phyloP scores from a whole-genome alignment of 2,113 vertebrate species.

The Neoarius graeffei region DNA sequence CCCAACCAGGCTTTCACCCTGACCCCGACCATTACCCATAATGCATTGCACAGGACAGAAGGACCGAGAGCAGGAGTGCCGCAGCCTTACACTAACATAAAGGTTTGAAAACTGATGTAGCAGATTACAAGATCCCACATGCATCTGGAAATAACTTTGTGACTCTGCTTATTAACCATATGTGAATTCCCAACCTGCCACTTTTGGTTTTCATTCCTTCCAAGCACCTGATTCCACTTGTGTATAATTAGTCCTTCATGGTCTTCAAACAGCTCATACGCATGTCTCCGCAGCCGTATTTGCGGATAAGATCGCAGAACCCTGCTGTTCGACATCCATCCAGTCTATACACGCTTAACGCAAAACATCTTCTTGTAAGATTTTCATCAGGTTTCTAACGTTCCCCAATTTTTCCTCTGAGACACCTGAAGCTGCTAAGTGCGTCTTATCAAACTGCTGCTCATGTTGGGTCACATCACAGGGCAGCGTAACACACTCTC shows the following conservation, averaged over 20 bases:
- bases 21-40: neutral
- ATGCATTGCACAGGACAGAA: neutral
- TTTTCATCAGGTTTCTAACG: too few relatives aligned
- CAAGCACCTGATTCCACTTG: neutral
- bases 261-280: neutral
- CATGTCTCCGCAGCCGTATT: neutral
- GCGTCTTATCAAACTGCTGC: neutral
- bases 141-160: conserved; percentile 2
- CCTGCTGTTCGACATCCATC: neutral
- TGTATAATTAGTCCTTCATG: neutral
- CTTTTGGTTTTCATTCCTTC: neutral
- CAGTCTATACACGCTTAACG: neutral
- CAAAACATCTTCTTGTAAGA: neutral
- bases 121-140: neutral
- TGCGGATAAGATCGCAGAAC: neutral
- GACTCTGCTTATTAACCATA: neutral
- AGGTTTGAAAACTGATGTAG: neutral
- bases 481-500: neutral
- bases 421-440: neutral
- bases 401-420: neutral
- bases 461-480: neutral
- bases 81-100: neutral
- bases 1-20: neutral
- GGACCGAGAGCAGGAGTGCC: neutral
- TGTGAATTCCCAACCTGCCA: neutral